Evolutionary conservation across 2,888 invertebrate species (phyloP), one percentile per base, ranked within the genome.

Genomic region (Hemistola chrysoprasaria): DNA sequence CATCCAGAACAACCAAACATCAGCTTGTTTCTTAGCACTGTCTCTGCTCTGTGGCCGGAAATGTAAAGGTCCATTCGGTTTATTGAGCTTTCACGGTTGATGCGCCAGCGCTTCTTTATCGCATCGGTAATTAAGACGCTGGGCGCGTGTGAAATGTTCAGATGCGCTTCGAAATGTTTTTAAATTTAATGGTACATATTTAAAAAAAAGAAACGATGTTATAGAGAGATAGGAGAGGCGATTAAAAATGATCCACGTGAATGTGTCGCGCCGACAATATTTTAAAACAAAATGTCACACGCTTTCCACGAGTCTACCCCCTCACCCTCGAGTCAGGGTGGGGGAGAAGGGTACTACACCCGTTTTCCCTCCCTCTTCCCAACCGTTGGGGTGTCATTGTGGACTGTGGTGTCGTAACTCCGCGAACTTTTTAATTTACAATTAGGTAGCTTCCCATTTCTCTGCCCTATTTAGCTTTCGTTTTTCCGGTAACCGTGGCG

Each of bases 351-450:
- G 48, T 52, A 49, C 56, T 37, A 47, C 38, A 20, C 43, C 28
- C 52, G 16, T 16, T 16, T 4, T 16, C 16, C n/a, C 51, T 61
- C 53, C 62, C 74, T 65, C 66, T 63, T 55, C 50, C 51, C 71
- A 61, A 61, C 67, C 66, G 59, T 64, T 66, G 67, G 84, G 84
- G 85, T 82, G 87, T 86, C 85, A 83, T 80, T 87, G 86, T 86
- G 85, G 87, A 87, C 87, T 87, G 87, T 86, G 87, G 87, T 86
- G 86, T 87, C 83, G 87, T 88, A 87, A 87, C 87, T 88, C 81
- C 77, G 82, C 85, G 86, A 88, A 88, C 87, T 88, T 88, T 88
- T 88, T 88, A 88, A 88, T 88, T 88, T 88, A 88, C 87, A 87
- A 88, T 88, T 87, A 88, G 86, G 86, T 87, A 87, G 87, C 86